Evolutionary conservation across 2,797 vertebrate genomes (phyloP).

Genomic region (Hirundo rustica): DNA sequence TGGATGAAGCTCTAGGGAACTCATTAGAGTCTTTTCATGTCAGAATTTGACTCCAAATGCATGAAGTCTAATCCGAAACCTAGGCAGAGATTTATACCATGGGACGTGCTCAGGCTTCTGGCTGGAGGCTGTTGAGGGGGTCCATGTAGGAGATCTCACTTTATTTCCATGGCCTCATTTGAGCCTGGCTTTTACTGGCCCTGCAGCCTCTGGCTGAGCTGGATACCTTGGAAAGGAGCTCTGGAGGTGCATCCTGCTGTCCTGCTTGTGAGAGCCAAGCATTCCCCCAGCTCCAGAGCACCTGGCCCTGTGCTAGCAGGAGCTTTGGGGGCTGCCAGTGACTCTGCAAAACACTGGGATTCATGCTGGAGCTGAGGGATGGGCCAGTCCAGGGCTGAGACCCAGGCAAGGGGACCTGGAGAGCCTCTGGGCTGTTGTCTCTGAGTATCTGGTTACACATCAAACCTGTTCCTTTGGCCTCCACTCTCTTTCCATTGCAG

Average conservation of each 20-base stretch:
- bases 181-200: not conserved
- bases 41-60: not conserved
- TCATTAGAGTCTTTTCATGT: constrained; percentile 15
- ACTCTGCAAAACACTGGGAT: not conserved
- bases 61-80: not conserved
- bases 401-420: not conserved
- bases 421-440: not conserved
- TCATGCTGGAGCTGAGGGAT: not conserved
- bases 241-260: not conserved
- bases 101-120: not conserved
- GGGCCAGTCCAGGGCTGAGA: not conserved
- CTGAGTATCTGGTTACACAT: not conserved
- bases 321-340: not conserved
- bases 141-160: not conserved
- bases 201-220: not conserved
- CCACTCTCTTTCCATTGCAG: not conserved
- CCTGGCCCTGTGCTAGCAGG: not conserved
- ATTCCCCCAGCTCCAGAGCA: not conserved
- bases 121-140: not conserved
- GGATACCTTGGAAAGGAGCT: not conserved
- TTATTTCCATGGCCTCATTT: not conserved
- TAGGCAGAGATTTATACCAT: not conserved
- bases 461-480: not conserved
- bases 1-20: not conserved
- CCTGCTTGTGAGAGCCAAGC: not conserved